phyloP scores from a whole-genome alignment of 2,888 invertebrate species.

The Drosophila siamana region DNA sequence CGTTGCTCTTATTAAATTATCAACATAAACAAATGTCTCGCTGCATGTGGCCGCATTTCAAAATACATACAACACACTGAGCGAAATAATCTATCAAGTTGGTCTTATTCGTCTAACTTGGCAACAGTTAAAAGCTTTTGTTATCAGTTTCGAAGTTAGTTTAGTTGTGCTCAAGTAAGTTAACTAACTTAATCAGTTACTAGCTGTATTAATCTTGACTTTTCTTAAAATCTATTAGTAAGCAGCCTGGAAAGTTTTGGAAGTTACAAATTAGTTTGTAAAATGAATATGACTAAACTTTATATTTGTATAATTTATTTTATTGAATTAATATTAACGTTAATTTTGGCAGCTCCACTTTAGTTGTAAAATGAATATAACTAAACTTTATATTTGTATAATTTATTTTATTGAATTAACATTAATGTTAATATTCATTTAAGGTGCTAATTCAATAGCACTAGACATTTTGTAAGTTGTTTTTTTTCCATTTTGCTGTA shows the following conservation, averaged over 20 bases:
- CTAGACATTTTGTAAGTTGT: too few species aligned
- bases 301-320: not conserved
- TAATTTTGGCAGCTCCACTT: too few species aligned
- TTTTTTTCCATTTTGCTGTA: too few species aligned
- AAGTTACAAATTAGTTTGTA: not conserved
- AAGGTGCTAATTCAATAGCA: not conserved
- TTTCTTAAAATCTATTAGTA: not conserved
- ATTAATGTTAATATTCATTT: not conserved
- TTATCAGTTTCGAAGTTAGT: too few species aligned
- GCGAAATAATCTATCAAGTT: too few species aligned
- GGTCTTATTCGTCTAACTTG: too few species aligned
- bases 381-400: not conserved
- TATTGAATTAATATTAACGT: not conserved
- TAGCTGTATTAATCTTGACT: not conserved
- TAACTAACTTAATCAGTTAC: too few species aligned
- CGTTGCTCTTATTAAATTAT: constrained; percentile 76
- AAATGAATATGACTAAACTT: not conserved
- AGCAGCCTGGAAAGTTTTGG: not conserved
- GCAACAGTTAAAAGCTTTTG: too few species aligned
- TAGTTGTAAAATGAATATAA: not conserved
- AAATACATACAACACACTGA: constrained; percentile 45
- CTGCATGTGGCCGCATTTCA: constrained; percentile 57
- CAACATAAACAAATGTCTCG: constrained; percentile 78
- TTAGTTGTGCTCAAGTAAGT: too few species aligned
- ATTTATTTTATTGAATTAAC: not conserved